Evolutionary conservation across 2,113 vertebrate species (phyloP).

Genomic region (Xenopus laevis): DNA sequence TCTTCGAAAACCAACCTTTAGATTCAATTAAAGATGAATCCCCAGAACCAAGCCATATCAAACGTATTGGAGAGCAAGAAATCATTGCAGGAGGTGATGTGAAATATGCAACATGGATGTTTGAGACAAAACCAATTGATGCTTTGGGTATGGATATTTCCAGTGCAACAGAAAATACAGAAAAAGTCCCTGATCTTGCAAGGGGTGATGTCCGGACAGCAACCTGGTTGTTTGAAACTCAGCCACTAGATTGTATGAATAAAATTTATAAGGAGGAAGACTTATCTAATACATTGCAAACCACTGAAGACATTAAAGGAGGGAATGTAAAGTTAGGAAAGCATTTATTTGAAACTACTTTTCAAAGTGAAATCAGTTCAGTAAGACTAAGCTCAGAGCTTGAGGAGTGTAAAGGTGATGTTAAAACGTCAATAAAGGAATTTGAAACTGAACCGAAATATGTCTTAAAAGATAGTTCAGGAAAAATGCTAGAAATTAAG

Average conservation of each 20-base stretch:
- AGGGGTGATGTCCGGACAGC: constrained; percentile 70
- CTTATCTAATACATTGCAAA: constrained; percentile 6
- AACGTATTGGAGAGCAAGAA: constrained; percentile 68
- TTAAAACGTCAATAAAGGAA: constrained; percentile 74
- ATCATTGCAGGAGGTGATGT: constrained; percentile 73
- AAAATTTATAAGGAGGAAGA: constrained; percentile 71
- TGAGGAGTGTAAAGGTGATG: constrained; percentile 74
- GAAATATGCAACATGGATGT: constrained; percentile 78
- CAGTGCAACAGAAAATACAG: constrained; percentile 53
- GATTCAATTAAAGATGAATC: constrained; percentile 69
- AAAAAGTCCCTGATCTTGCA: constrained; percentile 68
- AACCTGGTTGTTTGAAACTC: constrained; percentile 79
- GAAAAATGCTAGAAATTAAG: constrained; percentile 78
- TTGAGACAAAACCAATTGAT: constrained; percentile 79
- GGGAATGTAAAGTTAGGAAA: constrained; percentile 75
- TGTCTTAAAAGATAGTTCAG: constrained; percentile 75
- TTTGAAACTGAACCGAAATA: constrained; percentile 80
- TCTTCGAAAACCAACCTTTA: constrained; percentile 81
- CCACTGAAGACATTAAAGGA: constrained; percentile 65
- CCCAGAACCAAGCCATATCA: constrained; percentile 58
- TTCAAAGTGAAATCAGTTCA: constrained; percentile 72
- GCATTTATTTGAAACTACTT: constrained; percentile 78
- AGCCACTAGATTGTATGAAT: constrained; percentile 71
- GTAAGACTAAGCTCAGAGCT: constrained; percentile 74
- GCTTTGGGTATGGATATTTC: constrained; percentile 50